Base-by-base conservation (phyloP, 2,888 invertebrate species). In the Andrena marginata region DNA sequence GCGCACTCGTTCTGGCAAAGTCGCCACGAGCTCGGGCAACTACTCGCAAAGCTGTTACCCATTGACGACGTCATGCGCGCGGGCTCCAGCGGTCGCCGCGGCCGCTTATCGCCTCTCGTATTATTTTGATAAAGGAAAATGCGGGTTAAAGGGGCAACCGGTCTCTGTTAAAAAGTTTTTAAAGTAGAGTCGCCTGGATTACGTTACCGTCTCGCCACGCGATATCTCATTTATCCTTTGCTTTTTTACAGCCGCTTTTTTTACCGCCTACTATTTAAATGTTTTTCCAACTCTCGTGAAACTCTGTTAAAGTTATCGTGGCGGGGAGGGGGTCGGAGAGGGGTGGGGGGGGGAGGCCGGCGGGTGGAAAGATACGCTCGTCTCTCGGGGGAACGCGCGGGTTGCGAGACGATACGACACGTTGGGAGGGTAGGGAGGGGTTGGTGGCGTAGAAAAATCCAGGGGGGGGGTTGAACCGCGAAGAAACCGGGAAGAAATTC, bases 101-200 rank as follows among this genome's bases (percentile, higher is more conserved):
- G 42, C 42, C 70, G 82, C 80, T 85, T 85, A 85, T 85, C 85
- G 65, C 77, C 35, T 60, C 72, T 62, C 49, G 71, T 75, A 63
- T 77, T 85, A 84, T 73, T 85, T 83, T 16, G 84, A 80, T 85
- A 80, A 80, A 84, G 80, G 84, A 76, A 80, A 85, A 84, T 77
- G 80, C 85, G 84, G 80, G 77, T 84, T 75, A 80, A 85, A 84
- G 77, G 80, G 84, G 80, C 80, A 79, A 23, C 67, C 20, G 56
- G 68, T 10, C 48, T 65, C 49, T 13, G 64, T 54, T 59, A 23
- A 65, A 23, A 65, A 72, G 16, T 69, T 73, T 82, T 82, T 65
- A 31, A 72, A 71, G 64, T 67, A 60, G 69, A 70, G 59, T 8
- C 51, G n/a, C 2, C 23, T 48, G 77, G 70, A 69, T 77, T 69